A percentile compares a stretch with the other conserved stretches of the same genome.
Evolutionary conservation across 2,888 invertebrate species (phyloP).

Genomic region (Melanotus villosus): DNA sequence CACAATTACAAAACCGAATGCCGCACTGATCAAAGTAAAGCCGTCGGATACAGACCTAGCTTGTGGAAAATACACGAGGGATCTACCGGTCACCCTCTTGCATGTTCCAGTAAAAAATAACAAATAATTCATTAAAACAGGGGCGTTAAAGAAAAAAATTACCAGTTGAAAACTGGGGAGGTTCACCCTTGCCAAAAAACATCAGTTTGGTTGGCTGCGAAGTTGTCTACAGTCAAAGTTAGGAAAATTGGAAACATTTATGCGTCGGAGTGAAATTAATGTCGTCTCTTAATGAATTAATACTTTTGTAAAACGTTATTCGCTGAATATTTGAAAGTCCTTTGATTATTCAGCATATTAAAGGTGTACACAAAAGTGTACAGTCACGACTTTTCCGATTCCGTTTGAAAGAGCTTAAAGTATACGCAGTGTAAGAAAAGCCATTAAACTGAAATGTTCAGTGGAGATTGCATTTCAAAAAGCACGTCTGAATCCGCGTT

Average conservation of each 20-base stretch:
- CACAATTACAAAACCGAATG: conserved; percentile 47
- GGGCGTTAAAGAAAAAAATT: conserved; percentile 35
- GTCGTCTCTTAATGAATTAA: too few relatives aligned
- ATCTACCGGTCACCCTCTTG: conserved; percentile 50
- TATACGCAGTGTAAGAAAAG: conserved; percentile 10
- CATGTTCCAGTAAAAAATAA: conserved; percentile 44
- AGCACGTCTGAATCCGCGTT: background rate
- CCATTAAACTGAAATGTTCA: conserved; percentile 21
- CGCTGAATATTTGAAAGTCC: too few relatives aligned
- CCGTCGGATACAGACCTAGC: conserved; percentile 45
- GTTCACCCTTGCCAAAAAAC: conserved; percentile 27
- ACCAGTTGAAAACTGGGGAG: conserved; percentile 27
- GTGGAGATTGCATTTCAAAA: conserved; percentile 9
- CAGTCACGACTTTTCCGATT: background rate
- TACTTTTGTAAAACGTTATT: too few relatives aligned
- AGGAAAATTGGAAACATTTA: conserved; percentile 1
- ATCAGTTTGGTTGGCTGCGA: background rate
- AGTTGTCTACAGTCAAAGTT: background rate
- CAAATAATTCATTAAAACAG: conserved; percentile 42
- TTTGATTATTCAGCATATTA: too few relatives aligned
- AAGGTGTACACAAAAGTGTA: background rate
- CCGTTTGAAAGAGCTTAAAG: background rate
- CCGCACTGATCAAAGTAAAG: conserved; percentile 53
- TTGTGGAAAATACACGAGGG: conserved; percentile 48
- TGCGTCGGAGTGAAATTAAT: background rate